These are phyloP conservation scores for Cygnus buccinator DNA, from an alignment of 2,113 vertebrate genomes.

Conservation along the genomic window DNA sequence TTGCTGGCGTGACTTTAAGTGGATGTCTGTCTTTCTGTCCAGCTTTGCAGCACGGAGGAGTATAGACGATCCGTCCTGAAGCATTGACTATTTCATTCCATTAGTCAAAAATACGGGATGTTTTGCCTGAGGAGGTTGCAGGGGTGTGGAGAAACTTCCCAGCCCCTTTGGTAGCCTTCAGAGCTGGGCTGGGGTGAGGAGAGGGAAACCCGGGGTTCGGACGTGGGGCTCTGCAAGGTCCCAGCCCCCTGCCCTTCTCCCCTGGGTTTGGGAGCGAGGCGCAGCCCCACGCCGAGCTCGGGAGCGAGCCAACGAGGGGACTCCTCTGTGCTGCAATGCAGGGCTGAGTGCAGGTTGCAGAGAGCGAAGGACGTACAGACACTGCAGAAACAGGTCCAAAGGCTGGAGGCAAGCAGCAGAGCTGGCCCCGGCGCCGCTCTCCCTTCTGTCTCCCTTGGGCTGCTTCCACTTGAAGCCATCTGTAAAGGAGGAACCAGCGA, in stretches of 20 bases:
- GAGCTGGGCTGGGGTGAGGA: neutral
- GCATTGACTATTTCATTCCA: neutral
- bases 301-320: slow-evolving; percentile 32
- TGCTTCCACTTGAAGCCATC: neutral
- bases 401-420: slow-evolving; percentile 38
- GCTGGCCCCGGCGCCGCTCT: fast-evolving
- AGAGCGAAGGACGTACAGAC: slow-evolving; percentile 69
- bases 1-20: neutral
- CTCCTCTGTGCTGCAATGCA: slow-evolving; percentile 76
- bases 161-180: fast-evolving
- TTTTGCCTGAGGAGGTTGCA: neutral
- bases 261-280: fast-evolving
- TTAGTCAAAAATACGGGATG: neutral
- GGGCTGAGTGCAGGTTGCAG: slow-evolving; percentile 70
- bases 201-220: neutral
- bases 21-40: neutral
- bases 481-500: neutral
- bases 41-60: neutral
- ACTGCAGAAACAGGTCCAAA: slow-evolving; percentile 61
- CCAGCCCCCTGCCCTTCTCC: neutral
- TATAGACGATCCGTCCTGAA: neutral
- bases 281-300: slow-evolving; percentile 7
- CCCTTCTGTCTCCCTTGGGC: neutral
- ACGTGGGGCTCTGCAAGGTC: neutral
- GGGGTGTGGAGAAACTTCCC: neutral